These are phyloP conservation scores for Oscarella lobularis DNA, from an alignment of 37 sponge, comb jelly and placozoan species.

Conservation along the genomic window DNA sequence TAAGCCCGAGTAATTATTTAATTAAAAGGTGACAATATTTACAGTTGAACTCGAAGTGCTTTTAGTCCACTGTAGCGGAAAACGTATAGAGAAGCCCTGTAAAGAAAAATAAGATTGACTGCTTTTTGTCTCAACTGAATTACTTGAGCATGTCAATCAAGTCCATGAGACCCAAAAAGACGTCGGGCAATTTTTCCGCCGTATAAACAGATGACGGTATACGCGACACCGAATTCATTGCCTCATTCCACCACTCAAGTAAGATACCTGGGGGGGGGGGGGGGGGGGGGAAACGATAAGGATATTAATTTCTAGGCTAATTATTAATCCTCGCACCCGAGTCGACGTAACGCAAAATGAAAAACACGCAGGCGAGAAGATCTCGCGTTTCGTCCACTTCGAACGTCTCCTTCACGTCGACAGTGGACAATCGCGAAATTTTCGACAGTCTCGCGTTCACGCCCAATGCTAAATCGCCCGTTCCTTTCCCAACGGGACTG, in stretches of 20 bases:
- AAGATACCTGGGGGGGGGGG: neutral
- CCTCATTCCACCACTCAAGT: neutral
- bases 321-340: neutral
- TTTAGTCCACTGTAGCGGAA: neutral
- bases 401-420: neutral
- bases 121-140: neutral
- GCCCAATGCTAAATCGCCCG: too few species aligned
- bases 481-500: neutral
- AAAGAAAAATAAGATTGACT: neutral
- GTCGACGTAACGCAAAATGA: neutral
- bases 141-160: neutral
- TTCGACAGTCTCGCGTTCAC: too few species aligned
- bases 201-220: neutral
- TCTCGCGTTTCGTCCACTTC: slow-evolving; percentile 1
- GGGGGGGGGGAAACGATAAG: neutral
- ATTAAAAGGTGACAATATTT: neutral
- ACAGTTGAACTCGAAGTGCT: neutral
- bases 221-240: neutral
- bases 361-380: neutral
- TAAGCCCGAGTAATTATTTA: neutral
- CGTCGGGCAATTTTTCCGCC: neutral
- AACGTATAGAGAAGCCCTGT: neutral
- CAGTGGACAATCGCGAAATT: neutral
- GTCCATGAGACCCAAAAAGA: neutral
- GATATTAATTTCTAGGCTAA: neutral